phyloP scores from a whole-genome alignment of 2,113 vertebrate genomes.

The Coptodon bakossiorum region DNA sequence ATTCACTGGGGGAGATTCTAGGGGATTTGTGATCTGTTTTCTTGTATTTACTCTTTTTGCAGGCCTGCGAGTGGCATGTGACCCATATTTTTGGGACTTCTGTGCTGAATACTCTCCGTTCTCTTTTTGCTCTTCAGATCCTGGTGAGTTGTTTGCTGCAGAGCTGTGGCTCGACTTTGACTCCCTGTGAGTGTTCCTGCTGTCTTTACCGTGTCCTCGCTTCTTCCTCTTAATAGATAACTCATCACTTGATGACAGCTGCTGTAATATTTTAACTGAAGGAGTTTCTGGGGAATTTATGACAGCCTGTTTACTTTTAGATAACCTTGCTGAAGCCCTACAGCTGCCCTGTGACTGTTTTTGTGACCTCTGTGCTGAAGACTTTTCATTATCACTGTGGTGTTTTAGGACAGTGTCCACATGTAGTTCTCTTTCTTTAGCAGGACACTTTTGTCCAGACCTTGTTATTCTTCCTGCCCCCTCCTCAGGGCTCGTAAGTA shows the following conservation, averaged over 20 bases:
- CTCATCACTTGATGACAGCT: not conserved
- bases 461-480: not conserved
- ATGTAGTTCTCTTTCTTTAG: not conserved
- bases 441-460: not conserved
- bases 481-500: not conserved
- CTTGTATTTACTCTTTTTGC: not conserved
- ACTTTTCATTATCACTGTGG: not conserved
- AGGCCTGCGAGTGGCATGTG: not conserved
- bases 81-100: not conserved
- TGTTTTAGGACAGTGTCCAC: not conserved
- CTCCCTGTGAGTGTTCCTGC: not conserved
- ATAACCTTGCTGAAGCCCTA: not conserved
- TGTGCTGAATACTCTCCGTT: not conserved
- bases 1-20: not conserved
- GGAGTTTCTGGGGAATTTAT: not conserved
- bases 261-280: not conserved
- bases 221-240: not conserved
- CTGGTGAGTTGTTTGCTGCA: not conserved
- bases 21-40: not conserved
- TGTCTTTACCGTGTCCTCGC: not conserved
- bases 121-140: not conserved
- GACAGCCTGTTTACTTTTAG: not conserved
- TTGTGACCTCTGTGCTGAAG: not conserved
- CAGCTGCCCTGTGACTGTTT: not conserved
- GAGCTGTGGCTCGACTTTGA: not conserved